phyloP scores from a whole-genome alignment of 2,797 vertebrate genomes.

The Caiman crocodilus region DNA sequence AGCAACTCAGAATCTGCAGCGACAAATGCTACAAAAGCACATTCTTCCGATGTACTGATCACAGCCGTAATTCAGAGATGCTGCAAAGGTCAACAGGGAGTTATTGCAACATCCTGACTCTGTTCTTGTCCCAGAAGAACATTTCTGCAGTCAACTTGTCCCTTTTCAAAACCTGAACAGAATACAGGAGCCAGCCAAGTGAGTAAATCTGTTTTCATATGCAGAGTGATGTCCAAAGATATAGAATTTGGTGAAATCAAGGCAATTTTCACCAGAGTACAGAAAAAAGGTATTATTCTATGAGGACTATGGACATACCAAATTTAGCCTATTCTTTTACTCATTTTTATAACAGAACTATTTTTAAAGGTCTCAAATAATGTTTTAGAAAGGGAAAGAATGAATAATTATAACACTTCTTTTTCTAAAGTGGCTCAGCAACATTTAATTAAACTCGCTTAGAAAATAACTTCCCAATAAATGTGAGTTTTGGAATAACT shows the following conservation, averaged over 20 bases:
- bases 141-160: not conserved
- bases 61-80: not conserved
- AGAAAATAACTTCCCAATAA: not conserved
- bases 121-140: not conserved
- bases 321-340: not conserved
- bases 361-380: not conserved
- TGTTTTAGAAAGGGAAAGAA: no score
- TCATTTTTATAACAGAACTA: not conserved
- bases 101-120: not conserved
- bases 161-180: not conserved
- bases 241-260: not conserved
- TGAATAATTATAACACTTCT: not conserved
- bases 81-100: not conserved
- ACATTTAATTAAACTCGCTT: not conserved
- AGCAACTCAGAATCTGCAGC: not conserved
- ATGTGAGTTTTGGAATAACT: fast-evolving
- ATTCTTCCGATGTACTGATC: not conserved
- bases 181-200: not conserved
- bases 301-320: not conserved
- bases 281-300: not conserved
- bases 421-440: not conserved
- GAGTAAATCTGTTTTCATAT: not conserved
- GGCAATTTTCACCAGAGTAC: not conserved
- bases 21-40: not conserved
- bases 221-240: not conserved